Conservation (phyloP, 2,797 vertebrate genomes). For the Lagorchestes hirsutus region DNA sequence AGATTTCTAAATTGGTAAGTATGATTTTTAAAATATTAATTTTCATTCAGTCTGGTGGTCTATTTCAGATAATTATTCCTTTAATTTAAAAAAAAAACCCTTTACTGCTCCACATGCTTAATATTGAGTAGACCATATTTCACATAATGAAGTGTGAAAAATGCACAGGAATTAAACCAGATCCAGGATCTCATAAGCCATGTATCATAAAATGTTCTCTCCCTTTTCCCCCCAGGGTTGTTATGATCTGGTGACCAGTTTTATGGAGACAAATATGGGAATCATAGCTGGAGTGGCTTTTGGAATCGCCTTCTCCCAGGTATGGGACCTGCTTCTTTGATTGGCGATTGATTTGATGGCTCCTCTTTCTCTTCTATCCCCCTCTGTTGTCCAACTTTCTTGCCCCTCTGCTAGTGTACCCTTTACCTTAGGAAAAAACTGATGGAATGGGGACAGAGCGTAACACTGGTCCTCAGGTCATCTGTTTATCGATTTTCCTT, state of each 20-base stretch:
- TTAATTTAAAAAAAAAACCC: not conserved
- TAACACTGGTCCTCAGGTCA: slow-evolving; percentile 85
- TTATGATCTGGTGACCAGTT: slow-evolving; percentile 95
- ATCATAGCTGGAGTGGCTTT: slow-evolving; percentile 98
- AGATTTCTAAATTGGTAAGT: not conserved
- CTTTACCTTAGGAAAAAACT: slow-evolving; percentile 64
- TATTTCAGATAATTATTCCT: not conserved
- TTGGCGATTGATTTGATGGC: not conserved
- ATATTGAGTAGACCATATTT: not conserved
- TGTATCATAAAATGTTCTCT: slow-evolving; percentile 51
- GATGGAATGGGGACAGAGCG: slow-evolving; percentile 80
- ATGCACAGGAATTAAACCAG: not conserved
- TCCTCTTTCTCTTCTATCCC: not conserved
- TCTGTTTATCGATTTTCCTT: slow-evolving; percentile 88
- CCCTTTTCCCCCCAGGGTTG: slow-evolving; percentile 89
- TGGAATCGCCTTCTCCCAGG: slow-evolving; percentile 97
- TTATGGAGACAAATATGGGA: slow-evolving; percentile 97
- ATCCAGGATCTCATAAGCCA: not conserved
- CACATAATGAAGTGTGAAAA: not conserved
- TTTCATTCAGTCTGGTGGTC: not conserved
- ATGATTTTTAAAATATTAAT: not conserved
- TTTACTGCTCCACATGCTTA: not conserved
- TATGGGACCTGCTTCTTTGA: slow-evolving; percentile 72
- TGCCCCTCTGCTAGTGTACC: not conserved
- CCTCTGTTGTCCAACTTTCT: slow-evolving; percentile 53